Conservation (phyloP, 2,113 vertebrate species). For the Ptychochromis oligacanthus region DNA sequence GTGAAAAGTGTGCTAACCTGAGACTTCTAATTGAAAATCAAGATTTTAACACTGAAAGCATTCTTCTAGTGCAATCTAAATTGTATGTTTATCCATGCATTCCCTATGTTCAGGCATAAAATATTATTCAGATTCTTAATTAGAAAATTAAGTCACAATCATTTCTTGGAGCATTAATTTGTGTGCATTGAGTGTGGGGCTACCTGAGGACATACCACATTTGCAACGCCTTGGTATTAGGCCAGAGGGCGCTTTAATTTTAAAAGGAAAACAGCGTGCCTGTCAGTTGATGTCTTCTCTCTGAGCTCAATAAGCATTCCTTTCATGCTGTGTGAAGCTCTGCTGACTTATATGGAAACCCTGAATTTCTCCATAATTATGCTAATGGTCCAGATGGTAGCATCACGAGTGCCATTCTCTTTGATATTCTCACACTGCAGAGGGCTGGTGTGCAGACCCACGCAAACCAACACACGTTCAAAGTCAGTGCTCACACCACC, state of each 20-base stretch:
- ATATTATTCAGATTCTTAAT: constrained; percentile 1
- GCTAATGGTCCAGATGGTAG: constrained; percentile 79
- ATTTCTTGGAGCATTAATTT: constrained; percentile 27
- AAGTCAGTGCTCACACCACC: constrained; percentile 61
- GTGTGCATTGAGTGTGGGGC: not conserved
- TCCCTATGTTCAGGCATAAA: not conserved
- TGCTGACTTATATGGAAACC: constrained; percentile 70
- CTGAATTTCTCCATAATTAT: constrained; percentile 78
- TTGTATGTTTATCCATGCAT: not conserved
- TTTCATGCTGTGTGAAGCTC: constrained; percentile 74
- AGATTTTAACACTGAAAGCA: not conserved
- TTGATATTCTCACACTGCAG: constrained; percentile 70
- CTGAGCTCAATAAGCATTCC: constrained; percentile 68
- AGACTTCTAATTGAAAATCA: constrained; percentile 14
- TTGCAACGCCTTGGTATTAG: constrained; percentile 4
- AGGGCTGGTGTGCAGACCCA: constrained; percentile 66
- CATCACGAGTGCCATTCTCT: constrained; percentile 75
- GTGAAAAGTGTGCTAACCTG: constrained; percentile 20
- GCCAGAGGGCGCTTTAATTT: constrained; percentile 61
- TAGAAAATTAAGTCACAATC: constrained; percentile 24
- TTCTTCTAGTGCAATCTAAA: not conserved
- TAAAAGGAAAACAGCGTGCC: constrained; percentile 11
- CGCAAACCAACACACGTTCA: constrained; percentile 61
- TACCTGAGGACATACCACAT: constrained; percentile 16
- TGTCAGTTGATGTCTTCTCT: constrained; percentile 46